phyloP scores from a whole-genome alignment of 2,797 vertebrate genomes.

The Semotilus atromaculatus region DNA sequence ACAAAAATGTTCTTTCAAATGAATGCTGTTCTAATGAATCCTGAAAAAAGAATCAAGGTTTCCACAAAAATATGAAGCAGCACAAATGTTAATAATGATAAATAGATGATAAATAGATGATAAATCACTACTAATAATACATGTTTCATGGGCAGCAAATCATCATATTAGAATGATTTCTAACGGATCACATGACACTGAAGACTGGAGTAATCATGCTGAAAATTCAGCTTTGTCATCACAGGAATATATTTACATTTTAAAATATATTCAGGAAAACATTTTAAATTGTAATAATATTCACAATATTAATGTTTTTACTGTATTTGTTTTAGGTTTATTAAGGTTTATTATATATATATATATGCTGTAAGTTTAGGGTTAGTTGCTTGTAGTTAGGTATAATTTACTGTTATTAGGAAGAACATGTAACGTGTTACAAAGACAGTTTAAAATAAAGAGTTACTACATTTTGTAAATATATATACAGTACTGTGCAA shows the following conservation, averaged over 20 bases:
- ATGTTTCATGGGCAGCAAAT: not conserved
- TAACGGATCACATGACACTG: not conserved
- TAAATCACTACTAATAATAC: not conserved
- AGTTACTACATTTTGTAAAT: not conserved
- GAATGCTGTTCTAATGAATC: not conserved
- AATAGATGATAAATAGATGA: too few relatives aligned
- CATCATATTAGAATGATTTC: not conserved
- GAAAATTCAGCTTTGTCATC: not conserved
- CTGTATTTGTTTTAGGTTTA: not conserved
- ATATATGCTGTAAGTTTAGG: not conserved
- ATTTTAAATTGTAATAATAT: not conserved
- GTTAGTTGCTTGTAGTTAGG: not conserved
- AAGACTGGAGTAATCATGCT: too few relatives aligned
- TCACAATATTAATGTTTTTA: not conserved
- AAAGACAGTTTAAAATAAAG: not conserved
- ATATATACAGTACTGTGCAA: too few relatives aligned
- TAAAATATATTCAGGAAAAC: not conserved
- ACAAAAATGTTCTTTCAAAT: not conserved
- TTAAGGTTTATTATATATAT: too few relatives aligned
- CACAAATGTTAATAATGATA: not conserved
- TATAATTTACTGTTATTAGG: not conserved
- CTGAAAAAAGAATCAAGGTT: not conserved
- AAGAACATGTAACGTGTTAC: not conserved
- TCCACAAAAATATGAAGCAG: not conserved
- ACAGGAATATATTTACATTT: not conserved